Evolutionary conservation across 2,888 invertebrate genomes (phyloP).

Genomic region (Tetragnatha montana): DNA sequence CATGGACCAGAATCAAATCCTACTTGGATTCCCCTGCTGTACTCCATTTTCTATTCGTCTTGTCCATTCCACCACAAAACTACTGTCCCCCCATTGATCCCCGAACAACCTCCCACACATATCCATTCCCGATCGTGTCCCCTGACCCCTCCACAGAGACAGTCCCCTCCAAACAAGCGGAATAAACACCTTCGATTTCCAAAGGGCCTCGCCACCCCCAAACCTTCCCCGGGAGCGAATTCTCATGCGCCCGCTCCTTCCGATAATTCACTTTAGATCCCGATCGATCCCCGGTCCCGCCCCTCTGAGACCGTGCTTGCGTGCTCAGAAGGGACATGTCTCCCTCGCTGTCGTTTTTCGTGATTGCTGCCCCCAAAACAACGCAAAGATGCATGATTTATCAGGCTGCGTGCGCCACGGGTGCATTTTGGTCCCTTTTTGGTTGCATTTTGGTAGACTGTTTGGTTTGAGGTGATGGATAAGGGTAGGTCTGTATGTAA

Average conservation of each 20-base stretch:
- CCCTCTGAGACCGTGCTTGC: constrained; percentile 10
- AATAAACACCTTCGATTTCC: background rate
- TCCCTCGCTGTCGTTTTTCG: constrained; percentile 35
- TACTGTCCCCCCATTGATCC: too few relatives aligned
- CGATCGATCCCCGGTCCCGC: constrained; percentile 45
- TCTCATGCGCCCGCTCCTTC: constrained; percentile 10
- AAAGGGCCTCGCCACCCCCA: background rate
- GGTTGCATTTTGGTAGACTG: constrained; percentile 2
- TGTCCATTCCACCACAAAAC: too few relatives aligned
- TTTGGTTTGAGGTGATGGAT: background rate
- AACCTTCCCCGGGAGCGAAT: constrained; percentile 9
- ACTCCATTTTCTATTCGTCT: too few relatives aligned
- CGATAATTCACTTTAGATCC: constrained; percentile 60
- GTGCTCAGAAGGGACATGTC: constrained; percentile 41
- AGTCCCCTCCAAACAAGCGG: too few relatives aligned
- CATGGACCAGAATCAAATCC: too few relatives aligned
- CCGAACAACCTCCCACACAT: too few relatives aligned
- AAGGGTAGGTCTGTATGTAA: background rate
- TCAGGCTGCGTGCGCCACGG: constrained; percentile 6
- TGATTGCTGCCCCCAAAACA: constrained; percentile 37
- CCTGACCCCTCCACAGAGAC: too few relatives aligned
- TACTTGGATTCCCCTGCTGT: too few relatives aligned
- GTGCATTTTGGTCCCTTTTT: background rate
- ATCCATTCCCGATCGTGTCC: too few relatives aligned
- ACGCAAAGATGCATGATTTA: constrained; percentile 39